These are phyloP conservation scores for Recurvirostra avosetta DNA, from an alignment of 2,113 vertebrate genomes.

Conservation along the genomic window DNA sequence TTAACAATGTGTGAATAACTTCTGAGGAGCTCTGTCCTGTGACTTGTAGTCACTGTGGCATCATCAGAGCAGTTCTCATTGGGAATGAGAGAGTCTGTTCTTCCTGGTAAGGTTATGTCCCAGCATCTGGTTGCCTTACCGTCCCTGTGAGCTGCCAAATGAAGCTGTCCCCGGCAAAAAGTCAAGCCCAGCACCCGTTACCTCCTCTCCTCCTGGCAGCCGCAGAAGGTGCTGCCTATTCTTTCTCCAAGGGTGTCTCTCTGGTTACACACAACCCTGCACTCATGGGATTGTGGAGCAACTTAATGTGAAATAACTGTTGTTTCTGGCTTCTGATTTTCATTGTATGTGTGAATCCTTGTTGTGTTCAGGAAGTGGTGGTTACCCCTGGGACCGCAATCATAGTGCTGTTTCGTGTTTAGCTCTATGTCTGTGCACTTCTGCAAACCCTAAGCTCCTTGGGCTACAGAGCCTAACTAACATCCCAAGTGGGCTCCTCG, in stretches of 20 bases:
- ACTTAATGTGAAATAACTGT: not conserved
- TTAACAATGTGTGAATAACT: not conserved
- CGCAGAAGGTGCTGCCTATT: not conserved
- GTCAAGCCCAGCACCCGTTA: not conserved
- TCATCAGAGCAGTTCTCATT: not conserved
- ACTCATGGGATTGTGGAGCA: not conserved
- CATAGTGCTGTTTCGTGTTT: not conserved
- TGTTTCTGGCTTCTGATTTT: conserved; percentile 45
- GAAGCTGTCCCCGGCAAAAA: not conserved
- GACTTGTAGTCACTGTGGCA: not conserved
- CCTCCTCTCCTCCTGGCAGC: accelerated
- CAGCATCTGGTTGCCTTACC: not conserved
- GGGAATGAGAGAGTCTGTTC: not conserved
- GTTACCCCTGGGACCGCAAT: conserved; percentile 33
- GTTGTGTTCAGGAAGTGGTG: conserved; percentile 41
- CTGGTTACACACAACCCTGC: not conserved
- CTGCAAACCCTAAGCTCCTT: not conserved
- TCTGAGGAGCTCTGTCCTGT: not conserved
- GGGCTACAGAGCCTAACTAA: not conserved
- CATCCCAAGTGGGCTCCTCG: not conserved
- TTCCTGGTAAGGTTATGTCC: not conserved
- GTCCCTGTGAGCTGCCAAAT: not conserved
- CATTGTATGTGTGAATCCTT: not conserved
- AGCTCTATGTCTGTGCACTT: not conserved
- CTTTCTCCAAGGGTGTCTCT: not conserved